These are phyloP conservation scores for Limnephilus lunatus DNA, from an alignment of 2,888 invertebrate species.

Conservation along the genomic window DNA sequence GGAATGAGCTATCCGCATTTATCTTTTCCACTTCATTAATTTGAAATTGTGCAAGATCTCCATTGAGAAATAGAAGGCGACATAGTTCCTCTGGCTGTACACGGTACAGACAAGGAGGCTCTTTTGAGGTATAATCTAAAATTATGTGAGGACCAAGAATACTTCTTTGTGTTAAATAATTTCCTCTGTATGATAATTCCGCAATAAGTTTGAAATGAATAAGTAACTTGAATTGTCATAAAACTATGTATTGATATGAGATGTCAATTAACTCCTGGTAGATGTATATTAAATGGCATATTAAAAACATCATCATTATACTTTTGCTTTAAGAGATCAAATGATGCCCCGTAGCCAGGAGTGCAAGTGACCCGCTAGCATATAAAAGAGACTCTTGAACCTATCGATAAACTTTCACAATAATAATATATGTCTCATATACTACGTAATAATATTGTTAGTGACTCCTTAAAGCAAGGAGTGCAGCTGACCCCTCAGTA, in stretches of 20 bases:
- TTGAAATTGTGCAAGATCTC: too few relatives aligned
- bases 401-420: not conserved
- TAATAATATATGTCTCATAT: not conserved
- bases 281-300: not conserved
- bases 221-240: not conserved
- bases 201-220: not conserved
- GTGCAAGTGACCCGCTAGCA: not conserved
- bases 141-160: not conserved
- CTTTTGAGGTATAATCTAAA: not conserved
- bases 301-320: not conserved
- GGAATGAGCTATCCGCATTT: too few relatives aligned
- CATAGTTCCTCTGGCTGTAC: too few relatives aligned
- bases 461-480: not conserved
- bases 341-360: not conserved
- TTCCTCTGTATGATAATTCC: not conserved
- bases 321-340: not conserved
- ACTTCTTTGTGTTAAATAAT: not conserved
- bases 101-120: too few relatives aligned
- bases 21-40: too few relatives aligned
- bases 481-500: not conserved
- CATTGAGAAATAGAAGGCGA: too few relatives aligned
- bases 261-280: not conserved
- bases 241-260: not conserved
- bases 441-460: not conserved
- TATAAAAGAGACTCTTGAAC: not conserved